Evolutionary conservation across 2,113 vertebrate species (phyloP), one percentile per base, ranked within the genome.

Genomic region (Athene noctua): DNA sequence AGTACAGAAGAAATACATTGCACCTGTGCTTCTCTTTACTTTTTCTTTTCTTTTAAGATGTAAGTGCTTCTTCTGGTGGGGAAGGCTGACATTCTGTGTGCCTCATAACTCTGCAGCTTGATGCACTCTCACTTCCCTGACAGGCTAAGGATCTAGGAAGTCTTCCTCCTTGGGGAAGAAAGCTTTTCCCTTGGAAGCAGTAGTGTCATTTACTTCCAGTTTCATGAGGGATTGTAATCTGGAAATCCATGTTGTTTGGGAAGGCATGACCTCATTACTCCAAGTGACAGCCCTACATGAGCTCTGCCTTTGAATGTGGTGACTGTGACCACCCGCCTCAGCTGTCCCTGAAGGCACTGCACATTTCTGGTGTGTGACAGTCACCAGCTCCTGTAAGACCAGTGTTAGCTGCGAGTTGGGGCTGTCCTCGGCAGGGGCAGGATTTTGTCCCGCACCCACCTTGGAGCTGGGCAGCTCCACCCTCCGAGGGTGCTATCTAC

Each of bases 311-410:
- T 8, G 2, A 18, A 9, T 32, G 29, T 6, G 14, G 12, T 61
- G 49, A 40, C 17, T 2, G 0, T 17, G 36, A 27, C 18, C 7
- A 15, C 9, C 4, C 1, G 1, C 5, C 23, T 51, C 32, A 3
- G 5, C 25, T 30, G 4, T 30, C 29, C 11, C 32, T 70, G 17
- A 54, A 78, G 32, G 4, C 22, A 38, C 8, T 4, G 36, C 4
- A 4, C 20, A 6, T 1, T 54, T 90, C 65, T 46, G 15, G 10
- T 3, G 2, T 55, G 40, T 3, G 5, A 17, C 40, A 52, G 8
- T 32, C 44, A 57, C 26, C 51, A 40, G 21, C 3, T 61, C 6
- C 22, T 0, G 0, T 47, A 47, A 70, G 10, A n/a, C 2, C 1
- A 1, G 4, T 13, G 47, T 29, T 30, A 91, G 29, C 44, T 55